Conservation (phyloP, 2,888 invertebrate species). For the Penaeus monodon region DNA sequence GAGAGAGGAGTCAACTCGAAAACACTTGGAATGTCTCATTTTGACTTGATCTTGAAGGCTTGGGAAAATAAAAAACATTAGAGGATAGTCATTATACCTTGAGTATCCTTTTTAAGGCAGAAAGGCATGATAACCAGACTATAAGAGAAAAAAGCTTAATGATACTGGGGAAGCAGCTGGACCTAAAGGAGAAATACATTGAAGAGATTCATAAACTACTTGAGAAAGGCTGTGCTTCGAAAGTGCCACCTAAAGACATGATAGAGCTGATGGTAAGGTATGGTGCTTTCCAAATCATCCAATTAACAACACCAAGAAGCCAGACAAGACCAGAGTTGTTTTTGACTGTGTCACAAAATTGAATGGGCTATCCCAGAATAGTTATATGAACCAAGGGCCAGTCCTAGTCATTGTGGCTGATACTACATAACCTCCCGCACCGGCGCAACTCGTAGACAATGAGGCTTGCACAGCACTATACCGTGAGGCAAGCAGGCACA, state of each 20-base stretch:
- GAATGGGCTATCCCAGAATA: too few species aligned
- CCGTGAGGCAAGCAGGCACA: too few species aligned
- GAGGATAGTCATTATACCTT: slow-evolving; percentile 29
- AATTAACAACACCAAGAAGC: slow-evolving; percentile 32
- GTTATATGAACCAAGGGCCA: slow-evolving; percentile 20
- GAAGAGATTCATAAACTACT: background rate
- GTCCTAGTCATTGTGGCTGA: too few species aligned
- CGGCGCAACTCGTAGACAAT: too few species aligned
- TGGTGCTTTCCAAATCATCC: slow-evolving; percentile 29
- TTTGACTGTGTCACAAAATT: slow-evolving; percentile 9
- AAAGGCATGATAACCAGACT: slow-evolving; percentile 17
- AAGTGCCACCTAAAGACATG: slow-evolving; percentile 9
- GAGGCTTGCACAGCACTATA: too few species aligned
- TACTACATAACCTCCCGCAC: too few species aligned
- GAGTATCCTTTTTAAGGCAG: slow-evolving; percentile 27
- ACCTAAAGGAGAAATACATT: too few species aligned
- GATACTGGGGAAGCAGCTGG: too few species aligned
- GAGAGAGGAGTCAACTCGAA: slow-evolving; percentile 31
- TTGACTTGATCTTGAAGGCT: slow-evolving; percentile 13
- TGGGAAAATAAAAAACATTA: slow-evolving; percentile 22
- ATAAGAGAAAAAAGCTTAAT: too few species aligned
- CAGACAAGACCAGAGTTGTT: slow-evolving; percentile 29
- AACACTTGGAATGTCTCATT: slow-evolving; percentile 20
- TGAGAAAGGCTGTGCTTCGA: slow-evolving; percentile 11
- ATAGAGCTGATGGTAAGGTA: slow-evolving; percentile 31